Conservation (phyloP, 2,888 invertebrate genomes). For the Pocota personata region DNA sequence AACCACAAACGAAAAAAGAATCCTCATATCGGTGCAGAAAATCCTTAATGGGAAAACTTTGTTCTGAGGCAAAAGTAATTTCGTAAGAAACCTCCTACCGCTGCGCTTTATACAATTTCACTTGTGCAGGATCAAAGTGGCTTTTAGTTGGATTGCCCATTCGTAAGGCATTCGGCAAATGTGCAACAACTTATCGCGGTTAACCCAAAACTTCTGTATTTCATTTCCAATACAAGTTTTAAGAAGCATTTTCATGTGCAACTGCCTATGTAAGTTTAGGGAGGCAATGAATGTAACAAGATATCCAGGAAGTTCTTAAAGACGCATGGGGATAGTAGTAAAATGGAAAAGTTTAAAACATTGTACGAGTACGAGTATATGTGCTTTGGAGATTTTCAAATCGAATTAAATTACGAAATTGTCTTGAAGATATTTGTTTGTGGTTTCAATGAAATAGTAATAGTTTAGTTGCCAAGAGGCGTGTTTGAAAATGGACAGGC, state of each 20-base stretch:
- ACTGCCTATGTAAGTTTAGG: slow-evolving; percentile 69
- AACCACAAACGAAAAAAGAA: slow-evolving; percentile 49
- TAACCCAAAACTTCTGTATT: slow-evolving; percentile 73
- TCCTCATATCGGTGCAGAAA: slow-evolving; percentile 65
- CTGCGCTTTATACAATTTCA: slow-evolving; percentile 48
- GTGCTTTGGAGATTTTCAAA: slow-evolving; percentile 36
- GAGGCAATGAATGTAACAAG: slow-evolving; percentile 51
- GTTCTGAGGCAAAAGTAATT: slow-evolving; percentile 72
- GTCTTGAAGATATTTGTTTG: slow-evolving; percentile 61
- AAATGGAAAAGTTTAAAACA: slow-evolving; percentile 16
- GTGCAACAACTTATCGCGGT: slow-evolving; percentile 74
- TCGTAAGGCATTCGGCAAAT: slow-evolving; percentile 67
- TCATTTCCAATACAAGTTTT: slow-evolving; percentile 73
- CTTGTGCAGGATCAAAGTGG: slow-evolving; percentile 71
- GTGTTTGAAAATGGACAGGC: too few relatives aligned
- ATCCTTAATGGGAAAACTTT: slow-evolving; percentile 74
- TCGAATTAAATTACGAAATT: slow-evolving; percentile 71
- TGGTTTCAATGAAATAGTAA: slow-evolving; percentile 30
- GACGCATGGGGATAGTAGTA: slow-evolving; percentile 32
- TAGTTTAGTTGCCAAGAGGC: neutral
- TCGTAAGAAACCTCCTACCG: slow-evolving; percentile 61
- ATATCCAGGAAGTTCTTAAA: slow-evolving; percentile 36
- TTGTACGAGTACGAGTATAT: slow-evolving; percentile 1
- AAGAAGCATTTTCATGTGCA: slow-evolving; percentile 74
- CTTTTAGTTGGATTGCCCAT: slow-evolving; percentile 74